Percentiles rank a stretch among this genome's conserved stretches.
Conservation (phyloP, 2,113 vertebrate species). For the Gambusia holbrooki region DNA sequence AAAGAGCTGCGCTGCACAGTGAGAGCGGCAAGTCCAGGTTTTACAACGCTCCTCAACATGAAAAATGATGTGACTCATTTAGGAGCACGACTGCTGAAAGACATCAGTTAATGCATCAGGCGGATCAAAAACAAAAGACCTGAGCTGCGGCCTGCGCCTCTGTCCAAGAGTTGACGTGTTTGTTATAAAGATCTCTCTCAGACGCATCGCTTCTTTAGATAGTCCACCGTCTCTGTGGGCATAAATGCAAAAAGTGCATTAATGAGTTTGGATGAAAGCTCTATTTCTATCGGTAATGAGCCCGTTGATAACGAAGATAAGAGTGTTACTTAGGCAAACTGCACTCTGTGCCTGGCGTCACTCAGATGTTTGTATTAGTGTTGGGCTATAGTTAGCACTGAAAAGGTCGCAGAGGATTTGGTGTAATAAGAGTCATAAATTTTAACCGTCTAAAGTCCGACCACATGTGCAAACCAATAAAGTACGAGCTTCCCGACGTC, state of each 20-base stretch:
- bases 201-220: slow-evolving; percentile 15
- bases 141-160: slow-evolving; percentile 8
- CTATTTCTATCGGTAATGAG: slow-evolving; percentile 47
- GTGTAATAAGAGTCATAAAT: slow-evolving; percentile 8
- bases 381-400: slow-evolving; percentile 43
- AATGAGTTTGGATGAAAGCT: slow-evolving; percentile 53
- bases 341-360: slow-evolving; percentile 37
- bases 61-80: slow-evolving; percentile 60
- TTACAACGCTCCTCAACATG: slow-evolving; percentile 41
- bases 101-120: slow-evolving; percentile 70
- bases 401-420: slow-evolving; percentile 39
- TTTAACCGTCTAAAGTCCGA: slow-evolving; percentile 17
- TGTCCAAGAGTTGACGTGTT: slow-evolving; percentile 43
- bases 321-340: slow-evolving; percentile 45
- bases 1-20: slow-evolving; percentile 39
- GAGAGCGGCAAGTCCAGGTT: slow-evolving; percentile 15
- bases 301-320: slow-evolving; percentile 52
- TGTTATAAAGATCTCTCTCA: slow-evolving; percentile 44
- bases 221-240: not conserved
- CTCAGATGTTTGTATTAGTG: slow-evolving; percentile 30
- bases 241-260: slow-evolving; percentile 39
- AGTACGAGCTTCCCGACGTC: not conserved
- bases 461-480: not conserved
- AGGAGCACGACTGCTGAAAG: slow-evolving; percentile 56
- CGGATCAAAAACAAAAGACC: slow-evolving; percentile 65